phyloP scores from a whole-genome alignment of 2,888 invertebrate species.

The Plebejus argus region DNA sequence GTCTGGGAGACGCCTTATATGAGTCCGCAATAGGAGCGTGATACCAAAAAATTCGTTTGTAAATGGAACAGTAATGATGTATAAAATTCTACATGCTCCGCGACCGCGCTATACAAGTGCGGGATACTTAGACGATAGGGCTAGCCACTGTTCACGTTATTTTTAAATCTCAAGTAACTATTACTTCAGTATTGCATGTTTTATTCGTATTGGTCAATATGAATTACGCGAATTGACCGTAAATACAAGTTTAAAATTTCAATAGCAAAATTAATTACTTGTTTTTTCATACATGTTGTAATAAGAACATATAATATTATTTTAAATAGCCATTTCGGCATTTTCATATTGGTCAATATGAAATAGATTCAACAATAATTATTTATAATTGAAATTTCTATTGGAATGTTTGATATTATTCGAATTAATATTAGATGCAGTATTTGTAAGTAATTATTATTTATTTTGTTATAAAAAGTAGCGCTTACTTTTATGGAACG shows the following conservation, averaged over 20 bases:
- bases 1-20: too few relatives aligned
- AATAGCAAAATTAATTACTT: conserved; percentile 57
- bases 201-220: conserved; percentile 62
- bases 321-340: conserved; percentile 48
- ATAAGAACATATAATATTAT: conserved; percentile 59
- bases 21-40: background rate
- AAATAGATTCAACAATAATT: conserved; percentile 49
- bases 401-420: conserved; percentile 63
- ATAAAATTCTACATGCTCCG: background rate
- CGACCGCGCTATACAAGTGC: background rate
- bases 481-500: conserved; percentile 51
- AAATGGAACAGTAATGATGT: background rate
- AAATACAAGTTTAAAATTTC: conserved; percentile 59
- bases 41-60: background rate
- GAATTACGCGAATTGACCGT: conserved; percentile 46
- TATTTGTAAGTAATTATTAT: conserved; percentile 60
- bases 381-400: conserved; percentile 61
- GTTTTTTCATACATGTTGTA: conserved; percentile 47
- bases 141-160: conserved; percentile 49
- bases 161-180: conserved; percentile 44
- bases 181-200: conserved; percentile 49
- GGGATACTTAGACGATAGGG: conserved; percentile 48
- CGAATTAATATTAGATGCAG: conserved; percentile 61
- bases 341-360: conserved; percentile 62
- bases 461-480: conserved; percentile 60